phyloP scores from a whole-genome alignment of 2,888 invertebrate genomes.

The Stenolophus ochropezus region DNA sequence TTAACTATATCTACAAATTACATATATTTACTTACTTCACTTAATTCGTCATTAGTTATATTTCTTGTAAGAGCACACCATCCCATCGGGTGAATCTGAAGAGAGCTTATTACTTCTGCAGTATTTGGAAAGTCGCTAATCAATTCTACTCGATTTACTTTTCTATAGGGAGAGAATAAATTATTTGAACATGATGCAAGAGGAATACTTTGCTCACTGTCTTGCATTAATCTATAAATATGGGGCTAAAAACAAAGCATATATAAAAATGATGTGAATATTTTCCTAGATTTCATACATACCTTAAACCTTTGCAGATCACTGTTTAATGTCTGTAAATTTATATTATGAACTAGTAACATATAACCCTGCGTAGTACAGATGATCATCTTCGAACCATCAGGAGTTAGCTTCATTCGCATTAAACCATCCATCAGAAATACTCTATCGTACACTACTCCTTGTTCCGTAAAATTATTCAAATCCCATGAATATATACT shows the following conservation, averaged over 20 bases:
- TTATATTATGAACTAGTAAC: constrained; percentile 91
- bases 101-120: constrained; percentile 92
- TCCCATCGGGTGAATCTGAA: constrained; percentile 92
- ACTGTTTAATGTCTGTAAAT: constrained; percentile 84
- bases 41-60: constrained; percentile 88
- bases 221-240: constrained; percentile 91
- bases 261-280: background rate
- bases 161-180: constrained; percentile 83
- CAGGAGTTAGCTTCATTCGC: constrained; percentile 91
- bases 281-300: constrained; percentile 60
- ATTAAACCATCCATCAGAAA: constrained; percentile 90
- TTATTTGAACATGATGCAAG: constrained; percentile 88
- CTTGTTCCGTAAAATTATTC: constrained; percentile 87
- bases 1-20: too few species aligned
- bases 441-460: constrained; percentile 85
- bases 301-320: constrained; percentile 92
- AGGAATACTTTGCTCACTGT: constrained; percentile 87
- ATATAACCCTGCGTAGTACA: constrained; percentile 93
- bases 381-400: constrained; percentile 90
- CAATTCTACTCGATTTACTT: constrained; percentile 90
- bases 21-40: constrained; percentile 79
- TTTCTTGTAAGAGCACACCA: constrained; percentile 93
- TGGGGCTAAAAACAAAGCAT: constrained; percentile 80
- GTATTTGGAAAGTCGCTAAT: constrained; percentile 95
- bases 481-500: constrained; percentile 96